Conservation (phyloP, 2,888 invertebrate species). For the Eubasilissa splendida region DNA sequence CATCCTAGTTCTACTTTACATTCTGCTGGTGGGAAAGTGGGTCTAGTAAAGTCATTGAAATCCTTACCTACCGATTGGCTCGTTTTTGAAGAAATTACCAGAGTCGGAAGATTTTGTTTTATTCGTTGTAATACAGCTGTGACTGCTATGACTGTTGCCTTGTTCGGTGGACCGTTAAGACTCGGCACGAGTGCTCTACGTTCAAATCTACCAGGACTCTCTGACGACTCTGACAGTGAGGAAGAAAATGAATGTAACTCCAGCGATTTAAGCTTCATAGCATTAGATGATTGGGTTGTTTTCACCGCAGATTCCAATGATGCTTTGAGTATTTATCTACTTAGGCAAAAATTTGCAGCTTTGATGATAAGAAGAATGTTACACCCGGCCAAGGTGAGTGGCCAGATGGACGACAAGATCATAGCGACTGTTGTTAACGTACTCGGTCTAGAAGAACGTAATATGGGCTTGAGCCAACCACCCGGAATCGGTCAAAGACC, state of each 20-base stretch:
- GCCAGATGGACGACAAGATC: slow-evolving; percentile 78
- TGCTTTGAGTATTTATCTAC: slow-evolving; percentile 76
- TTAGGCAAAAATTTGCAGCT: slow-evolving; percentile 83
- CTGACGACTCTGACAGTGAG: slow-evolving; percentile 68
- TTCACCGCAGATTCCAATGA: slow-evolving; percentile 80
- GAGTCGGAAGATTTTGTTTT: slow-evolving; percentile 78
- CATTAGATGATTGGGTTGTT: slow-evolving; percentile 82
- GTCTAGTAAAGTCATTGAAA: slow-evolving; percentile 61
- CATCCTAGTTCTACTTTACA: slow-evolving; percentile 77
- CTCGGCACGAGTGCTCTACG: slow-evolving; percentile 70
- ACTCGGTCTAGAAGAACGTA: slow-evolving; percentile 80
- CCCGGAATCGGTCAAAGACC: slow-evolving; percentile 84
- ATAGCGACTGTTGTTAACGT: slow-evolving; percentile 78
- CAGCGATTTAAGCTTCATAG: slow-evolving; percentile 67
- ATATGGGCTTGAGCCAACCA: slow-evolving; percentile 80
- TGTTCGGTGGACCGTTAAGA: slow-evolving; percentile 83
- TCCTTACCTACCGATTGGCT: slow-evolving; percentile 85
- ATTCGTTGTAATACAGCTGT: slow-evolving; percentile 87
- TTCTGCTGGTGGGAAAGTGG: slow-evolving; percentile 71
- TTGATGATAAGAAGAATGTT: slow-evolving; percentile 77
- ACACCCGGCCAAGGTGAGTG: slow-evolving; percentile 73
- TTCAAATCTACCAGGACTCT: slow-evolving; percentile 68
- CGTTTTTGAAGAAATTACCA: slow-evolving; percentile 88
- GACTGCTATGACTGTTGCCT: slow-evolving; percentile 84
- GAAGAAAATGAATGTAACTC: slow-evolving; percentile 67